Conservation (phyloP, 2,888 invertebrate genomes). For the Leucophenga maculata region DNA sequence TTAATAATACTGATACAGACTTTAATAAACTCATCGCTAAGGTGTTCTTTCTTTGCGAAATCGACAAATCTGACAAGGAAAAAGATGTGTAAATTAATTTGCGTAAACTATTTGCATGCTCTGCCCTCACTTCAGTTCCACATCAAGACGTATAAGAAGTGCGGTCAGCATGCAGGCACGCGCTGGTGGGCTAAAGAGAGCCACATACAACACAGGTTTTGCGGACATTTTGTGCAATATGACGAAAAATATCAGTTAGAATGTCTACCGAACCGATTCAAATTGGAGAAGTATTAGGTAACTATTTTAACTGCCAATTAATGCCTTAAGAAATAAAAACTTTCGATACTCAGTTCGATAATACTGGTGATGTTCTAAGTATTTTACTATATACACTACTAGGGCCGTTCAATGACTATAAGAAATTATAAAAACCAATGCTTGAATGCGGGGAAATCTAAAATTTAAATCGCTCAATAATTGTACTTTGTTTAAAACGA, state of each 20-base stretch:
- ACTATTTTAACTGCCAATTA: neutral
- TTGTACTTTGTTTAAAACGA: too few relatives aligned
- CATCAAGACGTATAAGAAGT: conserved; percentile 71
- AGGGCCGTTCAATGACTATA: too few relatives aligned
- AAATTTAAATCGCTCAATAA: too few relatives aligned
- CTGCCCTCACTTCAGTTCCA: conserved; percentile 68
- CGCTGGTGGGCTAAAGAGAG: conserved; percentile 73
- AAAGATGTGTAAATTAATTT: conserved; percentile 10
- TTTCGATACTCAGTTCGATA: too few relatives aligned
- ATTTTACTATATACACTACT: too few relatives aligned
- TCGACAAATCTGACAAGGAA: conserved; percentile 69
- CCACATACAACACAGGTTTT: conserved; percentile 70
- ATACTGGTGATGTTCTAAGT: too few relatives aligned
- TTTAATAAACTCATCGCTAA: conserved; percentile 70
- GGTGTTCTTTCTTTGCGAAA: conserved; percentile 69
- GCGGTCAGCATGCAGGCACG: conserved; percentile 73
- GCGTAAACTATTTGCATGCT: neutral
- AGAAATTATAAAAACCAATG: too few relatives aligned
- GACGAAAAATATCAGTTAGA: neutral
- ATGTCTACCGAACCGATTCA: neutral
- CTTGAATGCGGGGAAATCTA: too few relatives aligned
- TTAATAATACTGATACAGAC: conserved; percentile 45
- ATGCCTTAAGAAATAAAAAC: neutral
- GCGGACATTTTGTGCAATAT: neutral
- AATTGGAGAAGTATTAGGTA: too few relatives aligned